These are phyloP conservation scores for Schizotus pectinicornis DNA, from an alignment of 2,888 invertebrate genomes.

Conservation along the genomic window DNA sequence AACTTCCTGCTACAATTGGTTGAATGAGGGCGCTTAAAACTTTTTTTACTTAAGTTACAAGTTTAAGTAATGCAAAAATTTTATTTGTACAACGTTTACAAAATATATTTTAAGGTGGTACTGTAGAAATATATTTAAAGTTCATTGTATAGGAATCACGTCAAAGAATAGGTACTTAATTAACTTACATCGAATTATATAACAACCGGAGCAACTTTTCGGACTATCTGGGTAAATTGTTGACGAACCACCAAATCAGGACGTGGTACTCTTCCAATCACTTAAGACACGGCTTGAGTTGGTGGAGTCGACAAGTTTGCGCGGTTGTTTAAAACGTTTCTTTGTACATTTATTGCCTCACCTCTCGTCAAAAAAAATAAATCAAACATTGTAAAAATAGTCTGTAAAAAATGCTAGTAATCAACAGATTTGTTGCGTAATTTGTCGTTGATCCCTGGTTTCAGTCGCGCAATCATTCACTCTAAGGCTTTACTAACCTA, in stretches of 20 bases:
- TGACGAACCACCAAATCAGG: no score
- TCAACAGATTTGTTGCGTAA: conserved; percentile 6
- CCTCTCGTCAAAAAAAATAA: conserved; percentile 1
- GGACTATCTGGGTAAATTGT: neutral
- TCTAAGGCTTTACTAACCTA: conserved; percentile 20
- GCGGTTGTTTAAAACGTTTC: no score
- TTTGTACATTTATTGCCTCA: no score
- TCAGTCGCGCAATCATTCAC: conserved; percentile 11
- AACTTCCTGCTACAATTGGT: neutral
- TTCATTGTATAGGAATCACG: conserved; percentile 26
- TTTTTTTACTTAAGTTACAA: neutral
- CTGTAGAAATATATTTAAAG: conserved; percentile 18
- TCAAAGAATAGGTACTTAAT: conserved; percentile 23
- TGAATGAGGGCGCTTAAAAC: no score
- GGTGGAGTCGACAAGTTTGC: no score
- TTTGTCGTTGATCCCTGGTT: conserved; percentile 26
- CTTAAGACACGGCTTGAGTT: no score
- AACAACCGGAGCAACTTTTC: no score
- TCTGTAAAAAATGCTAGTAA: neutral
- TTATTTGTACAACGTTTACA: conserved; percentile 44
- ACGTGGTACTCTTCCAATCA: no score
- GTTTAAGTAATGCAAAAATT: conserved; percentile 38
- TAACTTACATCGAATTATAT: conserved; percentile 10
- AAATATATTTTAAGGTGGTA: conserved; percentile 37
- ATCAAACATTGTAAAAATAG: conserved; percentile 16